These are phyloP conservation scores for Siniperca undulata DNA, from an alignment of 2,797 vertebrate species.

Conservation along the genomic window DNA sequence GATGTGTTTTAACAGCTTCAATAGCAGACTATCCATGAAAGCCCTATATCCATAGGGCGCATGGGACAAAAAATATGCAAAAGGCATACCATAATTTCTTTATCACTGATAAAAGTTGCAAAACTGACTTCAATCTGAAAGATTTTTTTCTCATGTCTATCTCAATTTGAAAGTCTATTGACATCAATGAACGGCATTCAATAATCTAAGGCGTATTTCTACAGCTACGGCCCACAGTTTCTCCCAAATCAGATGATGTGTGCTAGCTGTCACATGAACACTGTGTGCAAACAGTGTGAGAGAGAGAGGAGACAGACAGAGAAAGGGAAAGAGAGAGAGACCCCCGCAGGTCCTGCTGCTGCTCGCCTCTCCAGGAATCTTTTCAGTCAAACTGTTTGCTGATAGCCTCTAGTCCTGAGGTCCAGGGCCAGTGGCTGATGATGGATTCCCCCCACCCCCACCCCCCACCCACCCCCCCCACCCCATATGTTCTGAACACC, in stretches of 20 bases:
- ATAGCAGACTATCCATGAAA: conserved; percentile 35
- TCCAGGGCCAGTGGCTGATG: conserved; percentile 63
- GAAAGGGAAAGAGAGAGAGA: conserved; percentile 46
- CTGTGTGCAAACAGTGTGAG: conserved; percentile 72
- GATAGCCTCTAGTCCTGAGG: conserved; percentile 70
- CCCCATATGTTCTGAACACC: conserved; percentile 59
- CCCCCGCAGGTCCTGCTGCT: conserved; percentile 61
- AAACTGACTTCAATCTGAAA: conserved; percentile 24
- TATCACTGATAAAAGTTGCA: conserved; percentile 6
- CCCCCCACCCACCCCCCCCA: too few relatives aligned
- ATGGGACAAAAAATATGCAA: conserved; percentile 41
- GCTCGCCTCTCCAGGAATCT: conserved; percentile 77
- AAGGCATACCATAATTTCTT: not conserved
- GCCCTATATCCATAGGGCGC: conserved; percentile 28
- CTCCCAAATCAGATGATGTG: conserved; percentile 78
- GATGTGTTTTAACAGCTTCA: conserved; percentile 44
- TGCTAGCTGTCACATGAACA: conserved; percentile 78
- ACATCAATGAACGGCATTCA: conserved; percentile 51
- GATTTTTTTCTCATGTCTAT: conserved; percentile 24
- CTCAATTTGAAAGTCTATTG: conserved; percentile 27
- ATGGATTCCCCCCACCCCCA: conserved; percentile 71
- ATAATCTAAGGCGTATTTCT: conserved; percentile 60
- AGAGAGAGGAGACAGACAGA: conserved; percentile 45
- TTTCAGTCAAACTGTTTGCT: conserved; percentile 66
- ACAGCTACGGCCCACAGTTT: conserved; percentile 54